Conservation (phyloP, 2,888 invertebrate species). For the Drosophila heteroneura region DNA sequence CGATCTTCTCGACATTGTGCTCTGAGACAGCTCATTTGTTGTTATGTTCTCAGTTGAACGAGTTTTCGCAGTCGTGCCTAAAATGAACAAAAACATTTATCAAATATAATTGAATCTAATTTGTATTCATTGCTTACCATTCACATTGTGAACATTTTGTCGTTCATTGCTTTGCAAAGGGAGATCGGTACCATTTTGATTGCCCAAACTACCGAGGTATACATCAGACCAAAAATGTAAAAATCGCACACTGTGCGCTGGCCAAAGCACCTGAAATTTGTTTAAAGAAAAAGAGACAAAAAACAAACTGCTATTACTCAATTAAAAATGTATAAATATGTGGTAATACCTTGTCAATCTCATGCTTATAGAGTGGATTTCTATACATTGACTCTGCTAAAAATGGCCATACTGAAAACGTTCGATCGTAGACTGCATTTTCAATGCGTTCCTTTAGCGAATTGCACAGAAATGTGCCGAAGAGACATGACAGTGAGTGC, state of each 20-base stretch:
- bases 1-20: slow-evolving; percentile 89
- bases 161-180: slow-evolving; percentile 81
- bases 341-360: slow-evolving; percentile 82
- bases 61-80: slow-evolving; percentile 91
- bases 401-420: slow-evolving; percentile 95
- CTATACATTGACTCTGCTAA: slow-evolving; percentile 91
- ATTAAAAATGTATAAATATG: slow-evolving; percentile 3
- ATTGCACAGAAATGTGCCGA: slow-evolving; percentile 98
- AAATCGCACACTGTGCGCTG: slow-evolving; percentile 93
- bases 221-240: slow-evolving; percentile 94
- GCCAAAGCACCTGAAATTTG: slow-evolving; percentile 91
- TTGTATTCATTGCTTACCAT: slow-evolving; percentile 2
- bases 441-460: slow-evolving; percentile 90
- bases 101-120: not conserved
- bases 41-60: slow-evolving; percentile 94
- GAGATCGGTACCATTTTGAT: slow-evolving; percentile 85
- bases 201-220: slow-evolving; percentile 89
- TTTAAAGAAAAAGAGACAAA: not conserved
- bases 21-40: slow-evolving; percentile 87
- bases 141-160: slow-evolving; percentile 78
- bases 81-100: slow-evolving; percentile 3
- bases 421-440: slow-evolving; percentile 88
- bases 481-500: slow-evolving; percentile 97
- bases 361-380: slow-evolving; percentile 92
- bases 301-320: not conserved